phyloP scores from a whole-genome alignment of 2,797 vertebrate species.

The Aplochiton taeniatus region DNA sequence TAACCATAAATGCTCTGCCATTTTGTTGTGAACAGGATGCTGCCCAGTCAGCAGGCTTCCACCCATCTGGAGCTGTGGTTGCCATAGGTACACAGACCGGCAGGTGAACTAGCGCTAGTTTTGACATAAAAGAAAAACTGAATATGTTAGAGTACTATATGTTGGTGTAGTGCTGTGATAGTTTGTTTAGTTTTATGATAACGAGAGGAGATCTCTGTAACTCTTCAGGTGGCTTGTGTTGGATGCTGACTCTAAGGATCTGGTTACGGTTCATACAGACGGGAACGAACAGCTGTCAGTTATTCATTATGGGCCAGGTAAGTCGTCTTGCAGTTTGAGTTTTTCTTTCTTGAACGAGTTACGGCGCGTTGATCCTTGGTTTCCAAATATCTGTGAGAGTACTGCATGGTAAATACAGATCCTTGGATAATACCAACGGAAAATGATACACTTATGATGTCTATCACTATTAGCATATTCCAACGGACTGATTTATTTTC shows the following conservation, averaged over 20 bases:
- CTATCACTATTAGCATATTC: too few relatives aligned
- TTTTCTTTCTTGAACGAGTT: too few relatives aligned
- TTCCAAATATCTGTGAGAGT: too few relatives aligned
- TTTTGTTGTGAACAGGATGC: constrained; percentile 80
- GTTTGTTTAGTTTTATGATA: constrained; percentile 13
- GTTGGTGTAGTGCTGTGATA: neutral
- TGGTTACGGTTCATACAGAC: constrained; percentile 96
- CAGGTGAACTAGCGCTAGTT: constrained; percentile 74
- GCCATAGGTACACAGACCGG: constrained; percentile 94
- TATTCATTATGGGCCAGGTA: constrained; percentile 93
- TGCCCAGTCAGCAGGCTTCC: constrained; percentile 93
- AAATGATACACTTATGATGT: too few relatives aligned
- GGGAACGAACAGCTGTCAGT: constrained; percentile 96
- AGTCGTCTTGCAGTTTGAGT: neutral
- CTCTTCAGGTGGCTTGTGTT: constrained; percentile 94
- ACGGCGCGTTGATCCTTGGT: too few relatives aligned
- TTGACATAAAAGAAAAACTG: neutral
- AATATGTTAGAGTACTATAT: neutral
- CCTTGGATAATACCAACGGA: too few relatives aligned
- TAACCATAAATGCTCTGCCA: too few relatives aligned
- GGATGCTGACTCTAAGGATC: constrained; percentile 94
- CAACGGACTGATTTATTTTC: neutral
- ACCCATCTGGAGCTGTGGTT: constrained; percentile 91
- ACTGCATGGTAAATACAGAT: too few relatives aligned
- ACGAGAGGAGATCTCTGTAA: neutral